Evolutionary conservation across 2,888 invertebrate species (phyloP).

Genomic region (Nomada flava): DNA sequence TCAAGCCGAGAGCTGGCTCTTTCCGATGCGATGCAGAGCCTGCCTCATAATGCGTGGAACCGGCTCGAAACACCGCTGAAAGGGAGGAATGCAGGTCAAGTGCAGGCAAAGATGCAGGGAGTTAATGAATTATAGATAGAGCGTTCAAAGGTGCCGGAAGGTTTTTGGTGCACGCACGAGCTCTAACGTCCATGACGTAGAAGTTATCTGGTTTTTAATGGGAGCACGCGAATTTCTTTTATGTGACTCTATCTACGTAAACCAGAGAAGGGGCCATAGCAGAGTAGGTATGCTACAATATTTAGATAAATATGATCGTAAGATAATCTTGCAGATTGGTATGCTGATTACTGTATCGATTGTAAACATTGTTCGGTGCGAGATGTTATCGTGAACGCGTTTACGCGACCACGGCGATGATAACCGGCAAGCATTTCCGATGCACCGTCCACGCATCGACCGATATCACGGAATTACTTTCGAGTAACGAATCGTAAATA

Average conservation of each 20-base stretch:
- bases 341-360: background rate
- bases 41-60: background rate
- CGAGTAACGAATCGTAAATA: slow-evolving; percentile 1
- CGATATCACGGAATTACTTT: background rate
- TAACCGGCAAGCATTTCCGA: slow-evolving; percentile 7
- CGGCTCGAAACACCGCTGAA: background rate
- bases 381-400: slow-evolving; percentile 8
- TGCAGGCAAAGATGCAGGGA: background rate
- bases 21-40: background rate
- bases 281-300: no score
- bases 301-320: no score
- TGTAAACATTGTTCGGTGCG: background rate
- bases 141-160: background rate
- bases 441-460: background rate
- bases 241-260: background rate
- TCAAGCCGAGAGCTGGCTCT: background rate
- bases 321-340: background rate
- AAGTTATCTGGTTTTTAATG: background rate
- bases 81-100: slow-evolving; percentile 6
- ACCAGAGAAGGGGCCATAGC: background rate
- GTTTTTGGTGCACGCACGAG: no score
- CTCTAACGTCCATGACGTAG: background rate
- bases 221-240: background rate
- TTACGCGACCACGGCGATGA: slow-evolving; percentile 4
- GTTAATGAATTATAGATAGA: slow-evolving; percentile 29